These are phyloP conservation scores for Metellina segmentata DNA, from an alignment of 2,888 invertebrate genomes.

Conservation along the genomic window DNA sequence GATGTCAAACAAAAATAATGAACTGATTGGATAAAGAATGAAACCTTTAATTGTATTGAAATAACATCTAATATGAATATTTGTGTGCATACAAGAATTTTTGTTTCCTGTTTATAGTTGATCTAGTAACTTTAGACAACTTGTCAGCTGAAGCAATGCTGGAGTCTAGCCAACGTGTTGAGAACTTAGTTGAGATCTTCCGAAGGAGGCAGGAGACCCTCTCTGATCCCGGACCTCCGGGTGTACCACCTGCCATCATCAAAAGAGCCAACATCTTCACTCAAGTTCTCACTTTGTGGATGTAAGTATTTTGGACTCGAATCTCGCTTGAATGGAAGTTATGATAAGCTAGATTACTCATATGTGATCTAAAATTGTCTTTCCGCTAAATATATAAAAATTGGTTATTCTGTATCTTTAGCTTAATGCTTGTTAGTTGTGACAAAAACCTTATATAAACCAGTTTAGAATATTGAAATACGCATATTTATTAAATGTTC, in stretches of 20 bases:
- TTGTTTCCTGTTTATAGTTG: slow-evolving; percentile 85
- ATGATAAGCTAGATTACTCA: too few species aligned
- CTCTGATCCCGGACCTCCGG: slow-evolving; percentile 89
- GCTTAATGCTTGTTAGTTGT: too few species aligned
- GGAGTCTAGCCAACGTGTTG: slow-evolving; percentile 95
- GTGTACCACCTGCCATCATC: slow-evolving; percentile 86
- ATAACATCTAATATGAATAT: too few species aligned
- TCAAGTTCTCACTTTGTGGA: slow-evolving; percentile 87
- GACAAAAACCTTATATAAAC: too few species aligned
- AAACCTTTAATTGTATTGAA: too few species aligned
- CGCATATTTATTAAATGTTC: too few species aligned
- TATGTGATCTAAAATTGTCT: too few species aligned
- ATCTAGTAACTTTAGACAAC: slow-evolving; percentile 95
- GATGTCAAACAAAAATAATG: too few species aligned
- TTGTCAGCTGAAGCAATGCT: slow-evolving; percentile 95
- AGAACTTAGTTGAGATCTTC: slow-evolving; percentile 92
- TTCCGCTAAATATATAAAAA: too few species aligned
- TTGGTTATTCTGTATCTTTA: too few species aligned
- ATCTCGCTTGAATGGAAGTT: background rate
- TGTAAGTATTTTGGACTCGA: slow-evolving; percentile 82
- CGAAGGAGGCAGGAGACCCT: slow-evolving; percentile 84
- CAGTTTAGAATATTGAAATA: too few species aligned
- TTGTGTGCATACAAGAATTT: background rate
- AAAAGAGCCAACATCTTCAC: slow-evolving; percentile 85
- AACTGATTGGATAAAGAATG: too few species aligned